Conservation (phyloP, 2,113 vertebrate genomes). For the Mustelus asterias region DNA sequence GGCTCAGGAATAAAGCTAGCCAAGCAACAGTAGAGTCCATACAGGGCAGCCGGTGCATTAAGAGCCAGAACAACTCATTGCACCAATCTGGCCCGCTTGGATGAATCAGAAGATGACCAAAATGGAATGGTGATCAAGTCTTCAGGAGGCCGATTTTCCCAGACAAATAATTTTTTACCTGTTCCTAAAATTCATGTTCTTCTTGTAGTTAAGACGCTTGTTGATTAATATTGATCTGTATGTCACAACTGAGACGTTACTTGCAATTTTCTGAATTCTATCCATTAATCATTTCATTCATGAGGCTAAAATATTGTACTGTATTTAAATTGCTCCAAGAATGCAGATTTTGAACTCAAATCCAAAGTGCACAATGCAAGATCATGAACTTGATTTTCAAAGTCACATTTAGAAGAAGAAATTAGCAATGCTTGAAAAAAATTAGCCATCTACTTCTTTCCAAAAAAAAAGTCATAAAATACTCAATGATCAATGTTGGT, state of each 20-base stretch:
- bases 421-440: neutral
- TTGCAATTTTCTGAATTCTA: neutral
- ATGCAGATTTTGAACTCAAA: neutral
- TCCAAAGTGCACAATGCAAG: neutral
- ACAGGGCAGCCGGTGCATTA: too few relatives aligned
- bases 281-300: neutral
- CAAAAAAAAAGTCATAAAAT: neutral
- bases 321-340: neutral
- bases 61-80: neutral
- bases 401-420: neutral
- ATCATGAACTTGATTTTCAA: neutral
- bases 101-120: neutral
- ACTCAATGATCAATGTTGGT: neutral
- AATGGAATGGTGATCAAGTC: neutral
- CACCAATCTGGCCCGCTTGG: too few relatives aligned
- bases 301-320: neutral
- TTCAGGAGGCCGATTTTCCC: neutral
- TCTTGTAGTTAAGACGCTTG: neutral
- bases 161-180: neutral
- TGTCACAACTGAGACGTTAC: neutral
- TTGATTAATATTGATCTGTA: neutral
- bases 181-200: neutral
- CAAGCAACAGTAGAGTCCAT: neutral
- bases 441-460: neutral
- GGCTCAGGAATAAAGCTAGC: neutral